Evolutionary conservation across 2,797 vertebrate genomes (phyloP).

Genomic region (Anabacerthia variegaticeps): DNA sequence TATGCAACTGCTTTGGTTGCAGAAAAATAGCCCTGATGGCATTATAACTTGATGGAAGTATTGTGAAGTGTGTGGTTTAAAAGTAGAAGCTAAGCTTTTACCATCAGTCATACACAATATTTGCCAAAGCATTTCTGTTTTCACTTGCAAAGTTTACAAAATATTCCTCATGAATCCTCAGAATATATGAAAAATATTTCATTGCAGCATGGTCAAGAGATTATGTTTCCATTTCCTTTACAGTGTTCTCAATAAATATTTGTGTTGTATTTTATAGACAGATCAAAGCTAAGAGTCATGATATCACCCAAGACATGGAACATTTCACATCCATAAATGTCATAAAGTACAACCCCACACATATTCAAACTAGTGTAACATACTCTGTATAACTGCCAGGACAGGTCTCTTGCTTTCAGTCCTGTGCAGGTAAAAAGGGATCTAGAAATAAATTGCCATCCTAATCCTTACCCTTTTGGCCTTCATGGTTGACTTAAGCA

Average conservation of each 20-base stretch:
- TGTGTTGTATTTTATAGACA: background rate
- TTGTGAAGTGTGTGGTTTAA: background rate
- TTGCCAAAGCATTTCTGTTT: background rate
- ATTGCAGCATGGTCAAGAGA: constrained; percentile 11
- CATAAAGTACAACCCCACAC: background rate
- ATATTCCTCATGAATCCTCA: background rate
- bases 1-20: background rate
- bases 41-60: background rate
- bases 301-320: background rate
- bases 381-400: background rate
- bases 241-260: constrained; percentile 27
- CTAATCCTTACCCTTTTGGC: background rate
- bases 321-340: constrained; percentile 14
- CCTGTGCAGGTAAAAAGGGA: background rate
- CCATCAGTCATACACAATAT: background rate
- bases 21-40: background rate
- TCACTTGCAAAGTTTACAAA: background rate
- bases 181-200: constrained; percentile 36
- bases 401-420: background rate
- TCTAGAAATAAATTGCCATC: background rate
- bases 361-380: background rate
- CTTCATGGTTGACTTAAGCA: background rate
- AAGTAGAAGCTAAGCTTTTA: background rate
- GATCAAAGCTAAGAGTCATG: constrained; percentile 34
- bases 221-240: constrained; percentile 29